phyloP scores from a whole-genome alignment of 1,140 invertebrate species.

The Habropoda laboriosa region DNA sequence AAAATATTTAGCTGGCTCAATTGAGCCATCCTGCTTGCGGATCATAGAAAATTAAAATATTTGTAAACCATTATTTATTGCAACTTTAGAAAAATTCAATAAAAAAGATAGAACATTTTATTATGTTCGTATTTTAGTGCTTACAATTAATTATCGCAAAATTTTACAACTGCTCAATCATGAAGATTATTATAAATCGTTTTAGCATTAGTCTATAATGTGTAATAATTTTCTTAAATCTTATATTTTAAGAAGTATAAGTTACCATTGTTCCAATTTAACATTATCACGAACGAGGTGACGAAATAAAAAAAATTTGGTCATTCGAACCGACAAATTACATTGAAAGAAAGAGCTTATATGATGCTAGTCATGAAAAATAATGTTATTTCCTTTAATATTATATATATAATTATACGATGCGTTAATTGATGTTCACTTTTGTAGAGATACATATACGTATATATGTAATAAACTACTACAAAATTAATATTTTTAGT shows the following conservation, averaged over 20 bases:
- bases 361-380: slow-evolving; percentile 30
- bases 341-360: slow-evolving; percentile 14
- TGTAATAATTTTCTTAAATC: background rate
- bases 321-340: background rate
- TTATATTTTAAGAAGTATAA: slow-evolving; percentile 1
- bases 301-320: background rate
- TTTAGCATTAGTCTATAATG: background rate
- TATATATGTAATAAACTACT: slow-evolving; percentile 33
- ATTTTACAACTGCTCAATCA: background rate
- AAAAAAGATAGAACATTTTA: background rate
- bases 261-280: background rate
- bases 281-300: background rate
- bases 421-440: slow-evolving; percentile 39
- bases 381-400: slow-evolving; percentile 12
- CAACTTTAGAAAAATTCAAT: background rate
- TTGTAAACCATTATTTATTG: slow-evolving; percentile 17
- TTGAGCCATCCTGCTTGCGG: slow-evolving; percentile 47
- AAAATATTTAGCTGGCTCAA: slow-evolving; percentile 42
- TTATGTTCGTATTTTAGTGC: background rate
- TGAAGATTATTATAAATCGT: background rate
- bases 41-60: slow-evolving; percentile 33
- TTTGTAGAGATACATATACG: slow-evolving; percentile 36
- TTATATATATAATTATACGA: slow-evolving; percentile 24
- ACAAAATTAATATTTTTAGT: background rate
- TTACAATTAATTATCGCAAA: background rate